Percentiles rank a stretch among this genome's conserved stretches.
These are phyloP conservation scores for Gymnoscopelus microlampas DNA, from an alignment of 2,797 vertebrate genomes.

Conservation along the genomic window DNA sequence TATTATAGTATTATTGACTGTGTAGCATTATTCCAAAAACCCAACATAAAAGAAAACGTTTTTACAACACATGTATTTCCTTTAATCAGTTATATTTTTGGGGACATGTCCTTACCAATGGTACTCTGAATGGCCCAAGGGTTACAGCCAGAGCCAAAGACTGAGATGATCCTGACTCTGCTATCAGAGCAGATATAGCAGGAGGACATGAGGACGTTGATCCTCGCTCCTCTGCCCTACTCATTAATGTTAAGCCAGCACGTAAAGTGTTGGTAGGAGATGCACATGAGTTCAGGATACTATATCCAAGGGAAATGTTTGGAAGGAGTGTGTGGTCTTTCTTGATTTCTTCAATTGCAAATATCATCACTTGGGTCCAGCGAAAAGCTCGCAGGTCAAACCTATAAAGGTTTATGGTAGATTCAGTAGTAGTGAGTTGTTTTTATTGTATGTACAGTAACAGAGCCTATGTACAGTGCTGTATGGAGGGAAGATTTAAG, in stretches of 20 bases:
- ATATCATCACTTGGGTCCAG: slow-evolving; percentile 83
- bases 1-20: too few species aligned
- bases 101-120: slow-evolving; percentile 67
- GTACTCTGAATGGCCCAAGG: slow-evolving; percentile 79
- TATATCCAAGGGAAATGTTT: slow-evolving; percentile 80
- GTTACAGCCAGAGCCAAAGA: slow-evolving; percentile 76
- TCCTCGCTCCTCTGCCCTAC: slow-evolving; percentile 43
- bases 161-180: slow-evolving; percentile 83
- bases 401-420: slow-evolving; percentile 48
- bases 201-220: slow-evolving; percentile 59
- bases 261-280: slow-evolving; percentile 77
- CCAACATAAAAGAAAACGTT: too few species aligned
- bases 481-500: background rate
- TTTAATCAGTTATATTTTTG: too few species aligned
- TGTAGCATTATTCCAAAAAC: too few species aligned
- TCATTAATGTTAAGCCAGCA: slow-evolving; percentile 72
- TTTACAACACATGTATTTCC: too few species aligned
- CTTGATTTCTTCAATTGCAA: slow-evolving; percentile 83
- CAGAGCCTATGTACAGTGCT: background rate
- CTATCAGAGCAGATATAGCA: slow-evolving; percentile 76
- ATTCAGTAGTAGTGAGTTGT: background rate
- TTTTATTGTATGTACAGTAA: background rate
- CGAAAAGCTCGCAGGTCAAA: slow-evolving; percentile 80
- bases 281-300: slow-evolving; percentile 81
- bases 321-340: slow-evolving; percentile 71